Conservation (phyloP, 2,113 vertebrate species). For the Dendrocopos noguchii region DNA sequence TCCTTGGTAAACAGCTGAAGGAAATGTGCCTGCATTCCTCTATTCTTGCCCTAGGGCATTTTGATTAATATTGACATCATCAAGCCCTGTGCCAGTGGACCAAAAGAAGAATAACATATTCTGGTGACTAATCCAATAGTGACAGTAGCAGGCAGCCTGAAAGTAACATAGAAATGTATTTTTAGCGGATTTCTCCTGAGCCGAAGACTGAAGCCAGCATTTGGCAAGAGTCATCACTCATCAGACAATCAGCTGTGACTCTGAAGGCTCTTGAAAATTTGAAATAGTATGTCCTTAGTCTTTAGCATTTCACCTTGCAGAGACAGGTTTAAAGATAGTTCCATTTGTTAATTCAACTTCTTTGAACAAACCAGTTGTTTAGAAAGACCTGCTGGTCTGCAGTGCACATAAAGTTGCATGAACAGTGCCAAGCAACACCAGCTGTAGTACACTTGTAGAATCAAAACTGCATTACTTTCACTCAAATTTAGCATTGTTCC, state of each 20-base stretch:
- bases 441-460: background rate
- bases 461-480: background rate
- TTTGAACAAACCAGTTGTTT: background rate
- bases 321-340: background rate
- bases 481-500: background rate
- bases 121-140: conserved; percentile 40
- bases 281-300: background rate
- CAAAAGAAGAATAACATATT: conserved; percentile 24
- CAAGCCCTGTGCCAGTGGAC: background rate
- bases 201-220: background rate
- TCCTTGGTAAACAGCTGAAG: conserved; percentile 38
- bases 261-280: background rate
- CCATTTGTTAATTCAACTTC: background rate
- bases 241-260: background rate
- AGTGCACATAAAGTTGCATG: background rate
- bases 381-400: background rate
- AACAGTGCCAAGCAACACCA: background rate
- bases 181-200: background rate
- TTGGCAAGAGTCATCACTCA: background rate
- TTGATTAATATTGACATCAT: conserved; percentile 56
- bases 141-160: conserved; percentile 11
- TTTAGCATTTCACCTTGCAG: background rate
- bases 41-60: background rate
- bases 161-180: background rate
- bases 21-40: conserved; percentile 6